Conservation (phyloP, 2,888 invertebrate genomes). For the Tetranychus piercei region DNA sequence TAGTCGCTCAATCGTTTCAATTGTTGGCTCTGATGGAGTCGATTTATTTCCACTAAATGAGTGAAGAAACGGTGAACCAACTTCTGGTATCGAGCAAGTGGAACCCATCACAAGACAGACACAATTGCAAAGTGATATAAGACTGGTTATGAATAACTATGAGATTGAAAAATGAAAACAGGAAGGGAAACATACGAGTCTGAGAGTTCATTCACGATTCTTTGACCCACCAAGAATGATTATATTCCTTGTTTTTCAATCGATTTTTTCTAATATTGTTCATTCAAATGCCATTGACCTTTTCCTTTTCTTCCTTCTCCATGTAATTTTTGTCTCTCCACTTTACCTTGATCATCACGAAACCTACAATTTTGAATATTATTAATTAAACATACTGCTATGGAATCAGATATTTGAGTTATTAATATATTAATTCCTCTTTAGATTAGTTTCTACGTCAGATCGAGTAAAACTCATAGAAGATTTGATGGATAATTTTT, state of each 20-base stretch:
- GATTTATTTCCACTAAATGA: not conserved
- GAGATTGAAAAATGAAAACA: not conserved
- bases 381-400: too few species aligned
- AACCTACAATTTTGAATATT: too few species aligned
- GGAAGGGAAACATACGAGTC: too few species aligned
- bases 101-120: not conserved
- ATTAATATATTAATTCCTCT: too few species aligned
- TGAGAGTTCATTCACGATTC: not conserved
- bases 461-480: too few species aligned
- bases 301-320: not conserved
- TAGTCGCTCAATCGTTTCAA: not conserved
- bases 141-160: not conserved
- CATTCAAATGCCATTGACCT: slow-evolving; percentile 12
- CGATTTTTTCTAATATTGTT: not conserved
- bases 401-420: too few species aligned
- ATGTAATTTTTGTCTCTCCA: not conserved
- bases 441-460: too few species aligned
- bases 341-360: not conserved
- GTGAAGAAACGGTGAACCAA: not conserved
- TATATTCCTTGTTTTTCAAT: not conserved
- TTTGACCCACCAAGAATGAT: not conserved
- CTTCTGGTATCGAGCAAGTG: not conserved
- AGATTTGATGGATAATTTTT: too few species aligned
- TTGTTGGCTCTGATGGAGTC: not conserved
- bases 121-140: not conserved